Evolutionary conservation across 2,113 vertebrate genomes (phyloP), one percentile per base, ranked within the genome.

Genomic region (Menidia beryllina): DNA sequence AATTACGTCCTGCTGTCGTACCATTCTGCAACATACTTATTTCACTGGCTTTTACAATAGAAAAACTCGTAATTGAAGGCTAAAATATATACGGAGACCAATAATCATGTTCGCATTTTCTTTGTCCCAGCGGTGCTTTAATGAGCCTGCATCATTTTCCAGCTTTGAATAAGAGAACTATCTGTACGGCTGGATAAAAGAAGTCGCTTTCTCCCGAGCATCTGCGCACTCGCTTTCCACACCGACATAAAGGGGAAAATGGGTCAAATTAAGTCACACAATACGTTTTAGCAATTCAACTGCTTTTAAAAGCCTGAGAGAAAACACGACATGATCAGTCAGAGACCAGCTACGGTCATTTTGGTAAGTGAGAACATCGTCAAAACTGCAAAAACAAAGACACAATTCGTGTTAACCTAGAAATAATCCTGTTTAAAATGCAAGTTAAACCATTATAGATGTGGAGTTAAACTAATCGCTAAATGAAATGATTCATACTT

Each of bases 91-190:
- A 5, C 30, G 10, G 30, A 34, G 30, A 34, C 30, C 1, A 10
- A 34, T 34, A 10, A 34, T 5, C 10, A 10, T 34, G 10, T 71
- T 79, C 58, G 56, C 58, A 19, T 79, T 75, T 52, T 24, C 56
- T 72, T 58, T 65, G 20, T 83, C 72, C 34, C 77, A 83, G 75
- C 75, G 88, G 74, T 47, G 48, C 60, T 34, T 4, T 82, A 86
- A 88, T 86, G 70, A 82, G 83, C 48, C 47, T 47, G 47, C 47
- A 30, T 86, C 75, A 77, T 86, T 86, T 83, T 43, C 24, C 64
- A 27, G 39, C 34, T 72, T 70, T 45, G 70, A 72, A 72, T 68
- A 56, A 62, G 67, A 55, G 7, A 25, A 49, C 23, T 17, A 61
- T 75, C 59, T n/a, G n/a, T n/a, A n/a, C n/a, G n/a, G n/a, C n/a